Conservation (phyloP, 2,113 vertebrate genomes). For the Saguinus midas region DNA sequence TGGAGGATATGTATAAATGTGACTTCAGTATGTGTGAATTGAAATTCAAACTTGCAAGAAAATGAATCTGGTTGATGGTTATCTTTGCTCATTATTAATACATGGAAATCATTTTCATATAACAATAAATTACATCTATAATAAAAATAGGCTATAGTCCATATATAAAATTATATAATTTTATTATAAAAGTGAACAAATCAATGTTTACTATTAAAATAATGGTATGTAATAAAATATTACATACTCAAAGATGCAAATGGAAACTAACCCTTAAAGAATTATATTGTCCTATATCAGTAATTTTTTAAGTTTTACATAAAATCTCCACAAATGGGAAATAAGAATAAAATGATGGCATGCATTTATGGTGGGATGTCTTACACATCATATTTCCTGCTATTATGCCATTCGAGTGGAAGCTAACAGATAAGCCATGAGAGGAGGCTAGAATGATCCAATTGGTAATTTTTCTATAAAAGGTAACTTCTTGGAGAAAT, state of each 20-base stretch:
- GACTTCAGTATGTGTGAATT: conserved; percentile 24
- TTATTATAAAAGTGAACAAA: neutral
- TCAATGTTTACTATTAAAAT: neutral
- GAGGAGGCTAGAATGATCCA: no score
- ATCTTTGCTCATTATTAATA: neutral
- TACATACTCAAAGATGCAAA: neutral
- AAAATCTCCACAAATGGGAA: neutral
- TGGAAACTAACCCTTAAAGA: neutral
- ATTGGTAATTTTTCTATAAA: neutral
- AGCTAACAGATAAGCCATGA: neutral
- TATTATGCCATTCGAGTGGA: neutral
- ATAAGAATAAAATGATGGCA: neutral
- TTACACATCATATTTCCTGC: neutral
- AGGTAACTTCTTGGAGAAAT: neutral
- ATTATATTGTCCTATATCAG: neutral
- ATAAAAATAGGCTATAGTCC: neutral
- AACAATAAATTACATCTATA: neutral
- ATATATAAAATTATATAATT: neutral
- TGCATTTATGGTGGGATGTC: neutral
- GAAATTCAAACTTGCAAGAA: conserved; percentile 6
- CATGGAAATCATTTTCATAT: neutral
- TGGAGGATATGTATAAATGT: neutral
- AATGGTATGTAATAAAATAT: neutral
- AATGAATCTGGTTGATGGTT: neutral
- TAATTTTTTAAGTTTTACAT: neutral